A percentile compares a stretch with the other conserved stretches of the same genome.
Evolutionary conservation across 2,888 invertebrate genomes (phyloP).

Genomic region (Aradus depressus): DNA sequence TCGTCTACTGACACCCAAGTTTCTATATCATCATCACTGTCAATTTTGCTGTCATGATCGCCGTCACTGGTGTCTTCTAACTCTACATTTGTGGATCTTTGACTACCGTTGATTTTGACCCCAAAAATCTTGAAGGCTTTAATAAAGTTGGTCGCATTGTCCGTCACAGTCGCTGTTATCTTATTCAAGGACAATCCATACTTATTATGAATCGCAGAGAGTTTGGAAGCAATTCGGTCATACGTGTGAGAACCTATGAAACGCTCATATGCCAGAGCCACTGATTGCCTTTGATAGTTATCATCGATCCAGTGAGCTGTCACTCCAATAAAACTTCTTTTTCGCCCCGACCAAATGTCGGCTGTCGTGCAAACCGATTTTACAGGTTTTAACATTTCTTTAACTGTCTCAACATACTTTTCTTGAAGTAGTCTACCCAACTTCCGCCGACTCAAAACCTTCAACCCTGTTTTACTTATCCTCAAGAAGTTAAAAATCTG

Average conservation of each 20-base stretch:
- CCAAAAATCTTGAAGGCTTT: slow-evolving; percentile 19
- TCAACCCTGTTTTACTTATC: no score
- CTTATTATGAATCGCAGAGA: neutral
- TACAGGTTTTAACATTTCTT: neutral
- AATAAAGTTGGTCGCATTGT: slow-evolving; percentile 18
- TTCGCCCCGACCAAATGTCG: slow-evolving; percentile 17
- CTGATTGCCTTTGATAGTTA: neutral
- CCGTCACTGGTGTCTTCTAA: no score
- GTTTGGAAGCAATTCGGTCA: neutral
- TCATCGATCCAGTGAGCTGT: slow-evolving; percentile 20
- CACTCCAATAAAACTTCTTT: slow-evolving; percentile 16
- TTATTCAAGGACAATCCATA: neutral
- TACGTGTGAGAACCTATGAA: neutral
- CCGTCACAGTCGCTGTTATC: neutral
- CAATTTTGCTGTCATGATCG: no score
- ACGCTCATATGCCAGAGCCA: neutral
- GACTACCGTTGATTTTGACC: no score
- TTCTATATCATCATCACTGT: no score
- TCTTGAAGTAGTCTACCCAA: neutral
- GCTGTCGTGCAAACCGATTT: slow-evolving; percentile 13
- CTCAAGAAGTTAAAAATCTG: no score
- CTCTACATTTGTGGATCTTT: no score
- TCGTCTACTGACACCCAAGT: no score
- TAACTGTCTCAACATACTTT: slow-evolving; percentile 1
- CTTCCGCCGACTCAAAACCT: slow-evolving; percentile 3